Conservation (phyloP, 2,113 vertebrate species). For the Cinclus cinclus region DNA sequence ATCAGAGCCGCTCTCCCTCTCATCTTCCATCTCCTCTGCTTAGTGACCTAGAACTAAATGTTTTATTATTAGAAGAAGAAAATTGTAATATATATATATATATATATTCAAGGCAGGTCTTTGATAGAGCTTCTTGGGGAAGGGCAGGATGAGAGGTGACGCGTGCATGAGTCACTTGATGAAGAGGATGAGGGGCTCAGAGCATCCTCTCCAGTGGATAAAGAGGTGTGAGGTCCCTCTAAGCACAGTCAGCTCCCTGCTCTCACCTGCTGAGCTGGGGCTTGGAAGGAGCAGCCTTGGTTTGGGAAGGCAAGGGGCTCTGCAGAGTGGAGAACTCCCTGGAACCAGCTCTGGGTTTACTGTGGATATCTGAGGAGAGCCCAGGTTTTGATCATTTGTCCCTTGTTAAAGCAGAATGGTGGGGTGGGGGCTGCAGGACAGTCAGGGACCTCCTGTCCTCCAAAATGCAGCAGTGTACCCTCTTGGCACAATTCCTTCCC, state of each 20-base stretch:
- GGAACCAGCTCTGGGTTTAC: background rate
- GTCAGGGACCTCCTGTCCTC: fast-evolving
- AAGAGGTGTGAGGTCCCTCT: background rate
- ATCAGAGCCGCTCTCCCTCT: constrained; percentile 38
- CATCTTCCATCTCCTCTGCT: constrained; percentile 53
- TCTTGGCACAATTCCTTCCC: background rate
- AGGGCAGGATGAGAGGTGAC: background rate
- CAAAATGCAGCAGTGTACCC: background rate
- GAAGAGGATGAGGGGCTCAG: background rate
- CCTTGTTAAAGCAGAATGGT: background rate
- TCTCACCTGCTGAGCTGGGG: background rate
- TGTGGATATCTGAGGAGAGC: background rate
- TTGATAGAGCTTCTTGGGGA: background rate
- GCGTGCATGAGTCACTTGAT: background rate
- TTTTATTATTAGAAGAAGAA: constrained; percentile 52
- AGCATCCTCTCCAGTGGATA: background rate
- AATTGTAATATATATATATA: background rate
- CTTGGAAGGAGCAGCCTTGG: background rate
- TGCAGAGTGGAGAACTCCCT: no score
- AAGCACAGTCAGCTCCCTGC: background rate
- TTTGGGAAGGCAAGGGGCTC: background rate
- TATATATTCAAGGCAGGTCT: background rate
- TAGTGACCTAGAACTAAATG: constrained; percentile 65
- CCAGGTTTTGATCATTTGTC: background rate
- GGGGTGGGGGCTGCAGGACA: background rate